Base-by-base conservation (phyloP, 2,113 vertebrate genomes). In the Dipodomys merriami region DNA sequence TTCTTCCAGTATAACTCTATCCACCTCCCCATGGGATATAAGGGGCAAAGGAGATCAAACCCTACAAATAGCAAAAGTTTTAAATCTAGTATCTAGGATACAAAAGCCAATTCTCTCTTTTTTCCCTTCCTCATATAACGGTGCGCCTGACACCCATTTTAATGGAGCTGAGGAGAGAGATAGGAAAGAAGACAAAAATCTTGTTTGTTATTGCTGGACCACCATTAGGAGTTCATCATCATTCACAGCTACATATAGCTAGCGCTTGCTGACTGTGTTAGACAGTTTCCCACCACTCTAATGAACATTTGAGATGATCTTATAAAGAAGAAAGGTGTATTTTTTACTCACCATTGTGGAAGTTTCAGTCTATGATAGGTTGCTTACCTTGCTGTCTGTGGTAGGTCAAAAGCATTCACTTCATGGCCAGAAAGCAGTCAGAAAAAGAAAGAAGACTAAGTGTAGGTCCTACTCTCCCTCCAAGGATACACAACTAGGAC, bases 1-100 rank as follows among this genome's bases (percentile, higher is more conserved):
- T 91, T 94, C 12, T 57, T 57, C 95, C 30, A 83, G 29, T 39
- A 94, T 49, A 92, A 95, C n/a, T 87, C 86, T 19, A 91, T 35
- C 13, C 4, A 44, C 33, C 53, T 16, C 53, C 16, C 53, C 12
- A 57, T 88, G 84, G 74, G 18, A 30, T 88, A 6, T 76, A 92
- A 93, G 95, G 62, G n/a, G 16, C 27, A 80, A 0, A 65, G 68
- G 81, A 91, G 39, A 88, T 83, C 33, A 91, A 93, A 62, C 10
- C 27, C 39, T 93, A 67, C 46, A 80, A 95, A 83, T 67, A 46
- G 83, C 4, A 88, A 80, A 91, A 80, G 15, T 30, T 27, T 94
- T 81, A n/a, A 87, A 91, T 80, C 12, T 8, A 72, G 44, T 46
- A 78, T 82, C 57, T 88, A 94, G 29, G 25, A 86, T 93, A 91